Conservation (phyloP, 37 sponge, comb jelly and placozoan species). For the Tethya wilhelma region DNA sequence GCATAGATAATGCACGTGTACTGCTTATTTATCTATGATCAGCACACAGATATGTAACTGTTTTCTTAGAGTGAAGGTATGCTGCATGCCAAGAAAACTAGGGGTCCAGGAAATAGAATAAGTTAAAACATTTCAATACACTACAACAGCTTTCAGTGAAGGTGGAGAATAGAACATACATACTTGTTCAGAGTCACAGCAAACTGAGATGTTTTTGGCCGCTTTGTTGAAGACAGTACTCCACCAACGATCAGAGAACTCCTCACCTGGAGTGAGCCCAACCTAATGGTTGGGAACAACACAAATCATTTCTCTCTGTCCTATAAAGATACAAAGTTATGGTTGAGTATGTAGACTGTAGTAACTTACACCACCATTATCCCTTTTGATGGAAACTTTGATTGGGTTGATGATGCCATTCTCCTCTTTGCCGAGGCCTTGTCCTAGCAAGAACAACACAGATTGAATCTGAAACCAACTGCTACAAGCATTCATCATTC, state of each 20-base stretch:
- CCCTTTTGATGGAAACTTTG: conserved; percentile 63
- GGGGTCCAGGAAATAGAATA: too few relatives aligned
- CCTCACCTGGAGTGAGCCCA: conserved; percentile 47
- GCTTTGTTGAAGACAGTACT: conserved; percentile 46
- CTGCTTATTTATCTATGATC: too few relatives aligned
- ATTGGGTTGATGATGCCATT: conserved; percentile 57
- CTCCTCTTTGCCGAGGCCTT: conserved; percentile 69
- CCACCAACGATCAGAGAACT: conserved; percentile 69
- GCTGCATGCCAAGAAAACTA: too few relatives aligned
- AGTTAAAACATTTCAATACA: too few relatives aligned
- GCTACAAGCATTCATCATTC: background rate
- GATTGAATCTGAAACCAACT: too few relatives aligned
- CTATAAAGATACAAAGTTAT: background rate
- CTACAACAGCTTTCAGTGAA: too few relatives aligned
- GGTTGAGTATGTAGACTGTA: background rate
- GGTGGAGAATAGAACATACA: too few relatives aligned
- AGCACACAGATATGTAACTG: too few relatives aligned
- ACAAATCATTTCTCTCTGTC: background rate
- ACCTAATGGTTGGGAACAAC: conserved; percentile 40
- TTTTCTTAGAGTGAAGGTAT: too few relatives aligned
- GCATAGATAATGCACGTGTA: too few relatives aligned
- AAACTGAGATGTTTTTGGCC: conserved; percentile 17
- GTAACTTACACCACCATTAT: conserved; percentile 73
- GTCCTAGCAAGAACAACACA: too few relatives aligned
- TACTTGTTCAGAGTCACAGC: background rate